A percentile compares a stretch with the other conserved stretches of the same genome.
These are phyloP conservation scores for Rhimphoctona megacephalus DNA, from an alignment of 2,888 invertebrate species.

Conservation along the genomic window DNA sequence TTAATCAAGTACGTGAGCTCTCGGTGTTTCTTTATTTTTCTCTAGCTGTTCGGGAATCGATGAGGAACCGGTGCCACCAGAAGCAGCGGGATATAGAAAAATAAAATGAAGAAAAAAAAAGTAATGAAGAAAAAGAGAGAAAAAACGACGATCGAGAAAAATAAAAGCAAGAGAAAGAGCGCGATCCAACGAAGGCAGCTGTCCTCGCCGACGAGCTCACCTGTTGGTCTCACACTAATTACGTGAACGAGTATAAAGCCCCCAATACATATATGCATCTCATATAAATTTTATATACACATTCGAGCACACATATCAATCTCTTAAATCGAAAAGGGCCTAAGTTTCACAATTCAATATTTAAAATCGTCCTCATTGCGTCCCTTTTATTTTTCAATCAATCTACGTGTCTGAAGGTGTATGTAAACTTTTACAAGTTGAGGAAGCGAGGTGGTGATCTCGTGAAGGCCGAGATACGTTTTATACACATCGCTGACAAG, in stretches of 20 bases:
- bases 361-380: neutral
- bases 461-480: slow-evolving; percentile 60
- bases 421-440: slow-evolving; percentile 26
- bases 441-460: slow-evolving; percentile 63
- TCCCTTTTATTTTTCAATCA: slow-evolving; percentile 1
- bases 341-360: neutral
- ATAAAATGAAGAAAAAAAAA: slow-evolving; percentile 27
- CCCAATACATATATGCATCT: slow-evolving; percentile 51
- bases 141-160: slow-evolving; percentile 43
- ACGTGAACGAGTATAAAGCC: slow-evolving; percentile 76
- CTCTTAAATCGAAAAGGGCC: neutral
- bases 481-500: slow-evolving; percentile 71
- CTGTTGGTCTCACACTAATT: slow-evolving; percentile 81
- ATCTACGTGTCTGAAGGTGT: slow-evolving; percentile 27
- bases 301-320: slow-evolving; percentile 17
- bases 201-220: slow-evolving; percentile 76
- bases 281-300: neutral
- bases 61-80: slow-evolving; percentile 49
- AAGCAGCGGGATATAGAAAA: slow-evolving; percentile 40
- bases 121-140: slow-evolving; percentile 12
- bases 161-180: slow-evolving; percentile 47
- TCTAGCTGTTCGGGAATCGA: slow-evolving; percentile 35
- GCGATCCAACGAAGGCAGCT: slow-evolving; percentile 73
- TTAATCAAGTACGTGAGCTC: slow-evolving; percentile 55
- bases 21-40: neutral